These are phyloP conservation scores for Triplophysa rosa DNA, from an alignment of 2,113 vertebrate genomes.

Conservation along the genomic window DNA sequence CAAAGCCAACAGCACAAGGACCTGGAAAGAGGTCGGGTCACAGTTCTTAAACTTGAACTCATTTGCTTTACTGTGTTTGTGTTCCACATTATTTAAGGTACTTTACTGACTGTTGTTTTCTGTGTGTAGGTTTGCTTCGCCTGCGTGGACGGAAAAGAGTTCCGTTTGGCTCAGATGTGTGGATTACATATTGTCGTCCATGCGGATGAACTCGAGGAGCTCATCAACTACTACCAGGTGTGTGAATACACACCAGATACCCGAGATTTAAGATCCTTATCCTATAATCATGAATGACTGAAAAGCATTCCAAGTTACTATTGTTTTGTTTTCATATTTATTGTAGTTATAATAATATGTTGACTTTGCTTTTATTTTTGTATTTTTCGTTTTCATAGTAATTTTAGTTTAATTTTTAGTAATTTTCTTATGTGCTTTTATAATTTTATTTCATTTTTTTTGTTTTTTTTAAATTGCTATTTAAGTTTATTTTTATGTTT, in stretches of 20 bases:
- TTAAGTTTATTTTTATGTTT: too few relatives aligned
- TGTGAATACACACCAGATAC: constrained; percentile 7
- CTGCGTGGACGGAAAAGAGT: constrained; percentile 97
- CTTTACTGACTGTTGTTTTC: neutral
- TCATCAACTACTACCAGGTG: constrained; percentile 99
- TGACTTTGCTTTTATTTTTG: too few relatives aligned
- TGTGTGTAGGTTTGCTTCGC: constrained; percentile 91
- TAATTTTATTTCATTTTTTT: too few relatives aligned
- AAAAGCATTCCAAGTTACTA: neutral
- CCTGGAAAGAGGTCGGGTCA: constrained; percentile 91
- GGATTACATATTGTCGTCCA: constrained; percentile 98
- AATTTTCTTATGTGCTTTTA: too few relatives aligned
- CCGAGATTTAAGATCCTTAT: neutral
- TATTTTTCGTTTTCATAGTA: too few relatives aligned
- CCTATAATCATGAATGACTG: neutral
- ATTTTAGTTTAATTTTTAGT: too few relatives aligned
- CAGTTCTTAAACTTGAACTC: neutral
- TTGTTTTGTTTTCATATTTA: too few relatives aligned
- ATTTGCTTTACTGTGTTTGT: neutral
- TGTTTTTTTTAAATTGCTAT: too few relatives aligned
- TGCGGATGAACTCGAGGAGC: constrained; percentile 95
- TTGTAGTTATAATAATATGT: too few relatives aligned
- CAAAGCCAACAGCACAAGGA: constrained; percentile 98
- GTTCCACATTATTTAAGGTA: neutral
- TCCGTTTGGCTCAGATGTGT: constrained; percentile 97